Evolutionary conservation across 2,113 vertebrate species (phyloP).

Genomic region (Cnemophilus loriae): DNA sequence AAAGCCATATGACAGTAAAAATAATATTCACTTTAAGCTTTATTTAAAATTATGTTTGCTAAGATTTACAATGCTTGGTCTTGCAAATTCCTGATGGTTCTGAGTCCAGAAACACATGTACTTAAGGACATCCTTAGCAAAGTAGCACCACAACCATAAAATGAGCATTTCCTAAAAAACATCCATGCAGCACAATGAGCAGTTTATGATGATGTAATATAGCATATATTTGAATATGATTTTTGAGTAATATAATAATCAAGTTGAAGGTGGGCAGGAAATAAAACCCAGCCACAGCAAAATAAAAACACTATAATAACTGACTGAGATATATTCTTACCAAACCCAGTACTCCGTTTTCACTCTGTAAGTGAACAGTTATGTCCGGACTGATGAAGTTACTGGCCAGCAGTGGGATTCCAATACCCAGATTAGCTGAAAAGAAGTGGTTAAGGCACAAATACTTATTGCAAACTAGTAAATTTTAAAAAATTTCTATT

Average conservation of each 20-base stretch:
- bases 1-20: background rate
- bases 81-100: background rate
- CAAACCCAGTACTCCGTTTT: conserved; percentile 96
- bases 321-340: conserved; percentile 71
- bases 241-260: background rate
- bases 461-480: background rate
- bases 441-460: conserved; percentile 67
- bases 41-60: background rate
- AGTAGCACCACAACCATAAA: background rate
- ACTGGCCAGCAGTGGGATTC: conserved; percentile 95
- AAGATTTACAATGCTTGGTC: background rate
- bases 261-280: fast-evolving
- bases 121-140: background rate
- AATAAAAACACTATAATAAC: background rate
- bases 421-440: conserved; percentile 95
- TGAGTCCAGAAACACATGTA: background rate
- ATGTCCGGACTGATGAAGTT: conserved; percentile 94
- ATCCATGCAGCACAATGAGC: background rate
- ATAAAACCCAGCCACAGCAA: background rate
- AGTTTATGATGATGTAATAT: background rate
- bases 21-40: background rate
- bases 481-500: background rate
- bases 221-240: no score
- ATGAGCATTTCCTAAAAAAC: background rate
- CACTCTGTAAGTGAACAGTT: conserved; percentile 94